Evolutionary conservation across 2,113 vertebrate species (phyloP).

Genomic region (Aspidoscelis tigris): DNA sequence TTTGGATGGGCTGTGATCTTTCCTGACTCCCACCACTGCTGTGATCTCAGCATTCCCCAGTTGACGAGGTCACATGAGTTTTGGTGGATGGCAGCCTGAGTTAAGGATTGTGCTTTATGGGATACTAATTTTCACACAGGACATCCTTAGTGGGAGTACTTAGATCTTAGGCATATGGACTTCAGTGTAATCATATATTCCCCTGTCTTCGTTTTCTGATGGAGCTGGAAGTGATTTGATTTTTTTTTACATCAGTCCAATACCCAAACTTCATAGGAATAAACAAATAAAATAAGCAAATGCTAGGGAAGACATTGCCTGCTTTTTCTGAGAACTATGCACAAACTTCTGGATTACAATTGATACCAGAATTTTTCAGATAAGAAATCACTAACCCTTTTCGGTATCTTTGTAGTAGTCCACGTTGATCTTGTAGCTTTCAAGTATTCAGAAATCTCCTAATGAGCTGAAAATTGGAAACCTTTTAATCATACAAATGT

Average conservation of each 20-base stretch:
- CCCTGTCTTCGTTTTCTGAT: no score
- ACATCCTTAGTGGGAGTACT: not conserved
- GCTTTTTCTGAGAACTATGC: not conserved
- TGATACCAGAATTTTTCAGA: not conserved
- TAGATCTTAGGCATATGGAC: no score
- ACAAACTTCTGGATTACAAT: not conserved
- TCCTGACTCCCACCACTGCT: no score
- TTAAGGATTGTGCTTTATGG: no score
- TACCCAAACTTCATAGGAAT: constrained; percentile 59
- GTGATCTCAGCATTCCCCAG: no score
- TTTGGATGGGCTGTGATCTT: no score
- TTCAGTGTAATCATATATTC: no score
- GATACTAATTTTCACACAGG: no score
- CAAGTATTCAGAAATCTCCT: not conserved
- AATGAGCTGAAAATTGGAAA: not conserved
- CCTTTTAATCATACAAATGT: not conserved
- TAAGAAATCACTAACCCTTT: constrained; percentile 30
- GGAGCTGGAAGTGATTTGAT: constrained; percentile 61
- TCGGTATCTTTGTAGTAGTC: not conserved
- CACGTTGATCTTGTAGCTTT: not conserved
- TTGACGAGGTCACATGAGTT: no score
- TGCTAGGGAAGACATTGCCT: not conserved
- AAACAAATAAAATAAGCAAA: not conserved
- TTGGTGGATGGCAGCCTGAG: no score
- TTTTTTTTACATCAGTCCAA: constrained; percentile 73